A percentile compares a stretch with the other conserved stretches of the same genome.
These are phyloP conservation scores for Nannoperca australis DNA, from an alignment of 2,797 vertebrate genomes.

Conservation along the genomic window DNA sequence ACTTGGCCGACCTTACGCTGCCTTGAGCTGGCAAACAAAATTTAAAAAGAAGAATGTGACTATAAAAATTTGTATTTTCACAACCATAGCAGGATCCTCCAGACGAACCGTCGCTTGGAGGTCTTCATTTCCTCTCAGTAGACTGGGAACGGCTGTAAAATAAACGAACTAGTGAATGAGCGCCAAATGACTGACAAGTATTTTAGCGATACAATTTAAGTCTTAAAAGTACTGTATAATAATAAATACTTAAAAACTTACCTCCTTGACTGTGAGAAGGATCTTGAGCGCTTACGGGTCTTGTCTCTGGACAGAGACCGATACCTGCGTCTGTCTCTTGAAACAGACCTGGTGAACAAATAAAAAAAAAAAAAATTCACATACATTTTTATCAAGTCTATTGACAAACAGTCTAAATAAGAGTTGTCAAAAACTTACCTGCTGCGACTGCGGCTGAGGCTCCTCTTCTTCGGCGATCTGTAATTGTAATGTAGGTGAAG, in stretches of 20 bases:
- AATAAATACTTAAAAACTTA: constrained; percentile 62
- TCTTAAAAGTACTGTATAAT: background rate
- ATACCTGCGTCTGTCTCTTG: constrained; percentile 94
- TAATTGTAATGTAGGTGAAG: constrained; percentile 70
- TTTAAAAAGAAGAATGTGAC: constrained; percentile 60
- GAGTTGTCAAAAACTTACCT: constrained; percentile 82
- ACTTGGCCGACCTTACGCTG: constrained; percentile 33
- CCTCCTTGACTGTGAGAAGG: constrained; percentile 96
- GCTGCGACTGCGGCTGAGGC: constrained; percentile 95
- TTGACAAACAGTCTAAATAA: background rate
- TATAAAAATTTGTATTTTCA: constrained; percentile 66
- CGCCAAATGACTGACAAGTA: background rate
- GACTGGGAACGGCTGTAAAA: constrained; percentile 92
- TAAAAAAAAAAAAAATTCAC: background rate
- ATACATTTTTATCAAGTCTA: background rate
- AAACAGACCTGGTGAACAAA: constrained; percentile 88
- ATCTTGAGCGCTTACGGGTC: constrained; percentile 94
- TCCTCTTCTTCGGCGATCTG: constrained; percentile 96
- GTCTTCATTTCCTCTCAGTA: constrained; percentile 91
- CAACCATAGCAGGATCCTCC: constrained; percentile 61
- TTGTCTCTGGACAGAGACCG: constrained; percentile 95
- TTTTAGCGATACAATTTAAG: no score
- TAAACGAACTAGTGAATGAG: constrained; percentile 23
- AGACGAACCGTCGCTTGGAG: constrained; percentile 25
- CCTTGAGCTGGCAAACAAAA: constrained; percentile 56